Evolutionary conservation across 2,113 vertebrate genomes (phyloP).

Genomic region (Beaufortia kweichowensis): DNA sequence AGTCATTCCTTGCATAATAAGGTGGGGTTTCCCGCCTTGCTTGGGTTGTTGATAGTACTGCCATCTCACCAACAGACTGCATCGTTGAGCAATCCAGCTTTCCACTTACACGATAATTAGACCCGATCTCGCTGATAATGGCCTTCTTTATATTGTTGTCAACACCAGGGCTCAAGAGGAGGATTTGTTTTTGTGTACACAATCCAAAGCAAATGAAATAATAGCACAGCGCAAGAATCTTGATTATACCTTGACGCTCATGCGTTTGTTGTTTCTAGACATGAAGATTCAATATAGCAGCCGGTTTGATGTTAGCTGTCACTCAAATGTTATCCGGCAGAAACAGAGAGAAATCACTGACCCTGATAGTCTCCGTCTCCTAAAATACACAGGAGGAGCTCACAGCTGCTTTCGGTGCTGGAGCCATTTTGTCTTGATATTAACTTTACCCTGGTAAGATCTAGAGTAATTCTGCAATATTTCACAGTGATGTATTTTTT

Average conservation of each 20-base stretch:
- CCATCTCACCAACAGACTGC: neutral
- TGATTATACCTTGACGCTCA: neutral
- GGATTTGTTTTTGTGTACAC: conserved; percentile 9
- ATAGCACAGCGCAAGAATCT: neutral
- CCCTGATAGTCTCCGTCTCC: conserved; percentile 17
- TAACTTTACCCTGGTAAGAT: neutral
- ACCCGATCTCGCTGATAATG: conserved; percentile 3
- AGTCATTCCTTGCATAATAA: neutral
- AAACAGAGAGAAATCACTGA: neutral
- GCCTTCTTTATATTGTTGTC: conserved; percentile 6
- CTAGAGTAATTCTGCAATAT: neutral
- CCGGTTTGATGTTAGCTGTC: neutral
- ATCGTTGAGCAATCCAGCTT: neutral
- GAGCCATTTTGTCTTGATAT: conserved; percentile 32
- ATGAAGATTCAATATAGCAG: conserved; percentile 6
- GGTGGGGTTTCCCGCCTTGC: neutral
- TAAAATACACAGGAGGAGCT: conserved; percentile 3
- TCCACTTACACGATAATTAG: conserved; percentile 26
- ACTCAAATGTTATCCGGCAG: conserved; percentile 5
- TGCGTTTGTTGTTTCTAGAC: neutral
- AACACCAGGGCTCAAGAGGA: neutral
- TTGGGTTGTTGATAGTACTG: neutral
- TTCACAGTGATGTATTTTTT: neutral
- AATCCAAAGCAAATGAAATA: neutral
- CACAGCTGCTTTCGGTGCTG: conserved; percentile 23